phyloP scores from a whole-genome alignment of 2,888 invertebrate species.

The Bellardia pandia region DNA sequence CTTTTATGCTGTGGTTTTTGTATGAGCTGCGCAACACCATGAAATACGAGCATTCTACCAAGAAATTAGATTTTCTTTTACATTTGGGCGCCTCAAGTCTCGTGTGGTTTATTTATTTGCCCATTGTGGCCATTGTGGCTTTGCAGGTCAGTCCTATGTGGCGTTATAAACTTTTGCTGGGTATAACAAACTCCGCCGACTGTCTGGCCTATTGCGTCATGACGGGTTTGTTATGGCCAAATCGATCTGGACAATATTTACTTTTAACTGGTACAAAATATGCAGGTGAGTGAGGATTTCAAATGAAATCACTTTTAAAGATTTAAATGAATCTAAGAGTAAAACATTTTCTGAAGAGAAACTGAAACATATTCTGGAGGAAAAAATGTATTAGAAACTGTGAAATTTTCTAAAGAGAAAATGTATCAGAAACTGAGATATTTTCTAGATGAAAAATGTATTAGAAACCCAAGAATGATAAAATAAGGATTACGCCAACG shows the following conservation, averaged over 20 bases:
- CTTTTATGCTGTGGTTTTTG: constrained; percentile 95
- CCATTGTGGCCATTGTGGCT: constrained; percentile 96
- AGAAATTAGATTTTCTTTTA: constrained; percentile 95
- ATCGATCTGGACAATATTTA: constrained; percentile 95
- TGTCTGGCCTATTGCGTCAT: constrained; percentile 97
- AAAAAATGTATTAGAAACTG: not conserved
- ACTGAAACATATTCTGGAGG: no score
- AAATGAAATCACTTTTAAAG: not conserved
- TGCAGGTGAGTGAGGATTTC: constrained; percentile 83
- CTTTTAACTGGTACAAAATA: constrained; percentile 90
- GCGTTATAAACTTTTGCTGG: constrained; percentile 96
- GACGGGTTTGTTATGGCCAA: constrained; percentile 98
- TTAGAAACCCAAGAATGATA: no score
- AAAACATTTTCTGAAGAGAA: not conserved
- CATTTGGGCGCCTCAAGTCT: constrained; percentile 98
- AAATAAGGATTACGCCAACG: no score
- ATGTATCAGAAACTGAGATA: not conserved
- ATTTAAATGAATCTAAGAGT: not conserved
- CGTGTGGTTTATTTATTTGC: constrained; percentile 99
- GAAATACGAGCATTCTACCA: constrained; percentile 91
- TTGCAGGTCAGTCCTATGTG: constrained; percentile 96
- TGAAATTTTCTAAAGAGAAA: not conserved
- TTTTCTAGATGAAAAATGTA: not conserved
- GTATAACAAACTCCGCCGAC: constrained; percentile 97
- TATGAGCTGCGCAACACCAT: constrained; percentile 90